These are phyloP conservation scores for Allolobophora icterica DNA, from an alignment of 2,888 invertebrate genomes.

Conservation along the genomic window DNA sequence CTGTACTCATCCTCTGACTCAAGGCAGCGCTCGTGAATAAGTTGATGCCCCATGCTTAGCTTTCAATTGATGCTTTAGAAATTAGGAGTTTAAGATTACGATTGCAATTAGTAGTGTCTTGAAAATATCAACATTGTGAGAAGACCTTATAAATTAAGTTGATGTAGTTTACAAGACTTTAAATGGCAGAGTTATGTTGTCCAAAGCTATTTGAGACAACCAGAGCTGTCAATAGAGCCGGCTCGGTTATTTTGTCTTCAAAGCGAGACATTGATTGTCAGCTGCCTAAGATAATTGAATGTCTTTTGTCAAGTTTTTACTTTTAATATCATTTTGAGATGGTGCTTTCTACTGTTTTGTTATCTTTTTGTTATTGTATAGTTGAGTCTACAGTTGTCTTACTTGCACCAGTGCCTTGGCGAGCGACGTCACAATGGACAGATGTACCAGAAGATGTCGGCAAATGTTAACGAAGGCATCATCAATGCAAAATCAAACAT, in stretches of 20 bases:
- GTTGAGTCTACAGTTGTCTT: neutral
- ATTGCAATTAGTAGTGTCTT: no score
- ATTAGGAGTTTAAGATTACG: no score
- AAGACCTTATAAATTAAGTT: neutral
- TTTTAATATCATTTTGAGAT: neutral
- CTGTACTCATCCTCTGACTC: no score
- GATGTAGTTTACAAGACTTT: neutral
- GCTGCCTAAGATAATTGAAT: neutral
- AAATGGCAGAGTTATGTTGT: neutral
- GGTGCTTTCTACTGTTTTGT: neutral
- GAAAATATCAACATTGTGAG: neutral
- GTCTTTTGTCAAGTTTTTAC: neutral
- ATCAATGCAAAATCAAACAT: neutral
- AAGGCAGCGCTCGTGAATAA: no score
- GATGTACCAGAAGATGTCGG: neutral
- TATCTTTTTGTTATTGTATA: neutral
- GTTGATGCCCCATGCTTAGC: no score
- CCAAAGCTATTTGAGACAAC: neutral
- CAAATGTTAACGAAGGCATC: neutral
- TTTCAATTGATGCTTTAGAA: no score
- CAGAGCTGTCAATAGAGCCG: neutral
- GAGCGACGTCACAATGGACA: constrained; percentile 17
- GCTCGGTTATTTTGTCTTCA: neutral
- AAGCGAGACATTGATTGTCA: neutral
- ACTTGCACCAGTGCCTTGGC: constrained; percentile 11